Evolutionary conservation across 2,113 vertebrate genomes (phyloP).

Genomic region (Leptocoma aspasia): DNA sequence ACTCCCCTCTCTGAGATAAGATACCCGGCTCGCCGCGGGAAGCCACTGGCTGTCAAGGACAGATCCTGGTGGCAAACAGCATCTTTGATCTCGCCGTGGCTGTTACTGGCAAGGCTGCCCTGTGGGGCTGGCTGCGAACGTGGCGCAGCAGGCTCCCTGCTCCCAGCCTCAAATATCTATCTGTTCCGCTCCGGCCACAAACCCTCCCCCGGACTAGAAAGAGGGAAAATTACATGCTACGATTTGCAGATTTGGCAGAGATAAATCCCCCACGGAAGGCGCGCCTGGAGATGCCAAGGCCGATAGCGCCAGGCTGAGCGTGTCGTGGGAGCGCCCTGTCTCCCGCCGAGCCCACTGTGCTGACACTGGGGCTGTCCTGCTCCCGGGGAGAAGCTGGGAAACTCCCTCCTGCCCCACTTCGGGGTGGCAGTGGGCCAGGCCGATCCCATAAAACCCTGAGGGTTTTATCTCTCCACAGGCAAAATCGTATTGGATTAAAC

Average conservation of each 20-base stretch:
- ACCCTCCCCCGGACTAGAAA: not conserved
- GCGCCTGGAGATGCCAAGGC: not conserved
- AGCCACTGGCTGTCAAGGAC: not conserved
- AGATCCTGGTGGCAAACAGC: not conserved
- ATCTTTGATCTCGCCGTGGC: not conserved
- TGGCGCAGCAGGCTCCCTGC: not conserved
- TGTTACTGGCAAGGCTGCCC: not conserved
- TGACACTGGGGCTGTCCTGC: not conserved
- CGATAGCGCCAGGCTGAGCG: not conserved
- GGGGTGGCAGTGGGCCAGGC: not conserved
- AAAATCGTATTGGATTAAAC: not conserved
- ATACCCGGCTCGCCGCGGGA: not conserved
- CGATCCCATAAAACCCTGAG: not conserved
- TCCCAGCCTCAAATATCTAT: slow-evolving; percentile 47
- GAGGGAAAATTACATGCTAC: slow-evolving; percentile 26
- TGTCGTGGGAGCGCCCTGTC: not conserved
- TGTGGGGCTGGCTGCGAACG: not conserved
- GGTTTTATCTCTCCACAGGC: not conserved
- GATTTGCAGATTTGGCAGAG: slow-evolving; percentile 15
- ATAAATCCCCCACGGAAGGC: not conserved
- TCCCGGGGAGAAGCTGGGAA: not conserved
- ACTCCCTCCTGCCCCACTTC: not conserved
- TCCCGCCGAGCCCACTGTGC: not conserved
- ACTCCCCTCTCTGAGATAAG: not conserved
- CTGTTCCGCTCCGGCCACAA: slow-evolving; percentile 1